These are phyloP conservation scores for Parnassius orleans DNA, from an alignment of 2,888 invertebrate species.

Conservation along the genomic window DNA sequence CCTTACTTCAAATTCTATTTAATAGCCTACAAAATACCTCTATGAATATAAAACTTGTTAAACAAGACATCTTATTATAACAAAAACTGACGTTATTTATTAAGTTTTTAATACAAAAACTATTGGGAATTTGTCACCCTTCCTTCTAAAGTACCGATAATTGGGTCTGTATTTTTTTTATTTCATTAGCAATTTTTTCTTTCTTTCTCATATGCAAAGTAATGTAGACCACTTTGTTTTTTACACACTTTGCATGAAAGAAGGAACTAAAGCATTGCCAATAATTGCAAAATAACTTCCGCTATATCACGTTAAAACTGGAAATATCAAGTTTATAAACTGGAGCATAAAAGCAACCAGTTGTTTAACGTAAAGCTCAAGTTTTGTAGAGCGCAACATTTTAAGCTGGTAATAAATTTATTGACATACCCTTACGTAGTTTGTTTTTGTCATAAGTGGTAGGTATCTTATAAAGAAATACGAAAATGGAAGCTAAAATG, in stretches of 20 bases:
- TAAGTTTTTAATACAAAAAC: no score
- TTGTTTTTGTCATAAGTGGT: slow-evolving; percentile 9
- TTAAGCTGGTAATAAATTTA: slow-evolving; percentile 20
- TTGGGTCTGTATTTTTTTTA: no score
- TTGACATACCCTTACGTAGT: background rate
- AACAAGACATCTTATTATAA: no score
- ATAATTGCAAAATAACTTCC: slow-evolving; percentile 26
- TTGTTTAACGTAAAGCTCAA: slow-evolving; percentile 20
- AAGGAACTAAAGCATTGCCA: slow-evolving; percentile 17
- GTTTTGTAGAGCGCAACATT: slow-evolving; percentile 21
- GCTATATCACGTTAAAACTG: slow-evolving; percentile 23
- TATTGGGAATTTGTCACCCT: no score
- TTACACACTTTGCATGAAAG: slow-evolving; percentile 10
- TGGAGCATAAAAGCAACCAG: slow-evolving; percentile 25
- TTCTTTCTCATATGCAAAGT: no score
- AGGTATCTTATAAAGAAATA: slow-evolving; percentile 14
- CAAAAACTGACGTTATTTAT: no score
- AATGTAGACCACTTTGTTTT: background rate
- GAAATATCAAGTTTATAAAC: slow-evolving; percentile 24
- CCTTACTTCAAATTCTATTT: no score
- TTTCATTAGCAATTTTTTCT: no score
- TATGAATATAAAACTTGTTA: no score
- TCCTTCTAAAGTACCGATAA: no score
- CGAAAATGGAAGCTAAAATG: slow-evolving; percentile 20
- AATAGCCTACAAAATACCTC: no score